Conservation (phyloP, 2,113 vertebrate genomes). For the Lota lota region DNA sequence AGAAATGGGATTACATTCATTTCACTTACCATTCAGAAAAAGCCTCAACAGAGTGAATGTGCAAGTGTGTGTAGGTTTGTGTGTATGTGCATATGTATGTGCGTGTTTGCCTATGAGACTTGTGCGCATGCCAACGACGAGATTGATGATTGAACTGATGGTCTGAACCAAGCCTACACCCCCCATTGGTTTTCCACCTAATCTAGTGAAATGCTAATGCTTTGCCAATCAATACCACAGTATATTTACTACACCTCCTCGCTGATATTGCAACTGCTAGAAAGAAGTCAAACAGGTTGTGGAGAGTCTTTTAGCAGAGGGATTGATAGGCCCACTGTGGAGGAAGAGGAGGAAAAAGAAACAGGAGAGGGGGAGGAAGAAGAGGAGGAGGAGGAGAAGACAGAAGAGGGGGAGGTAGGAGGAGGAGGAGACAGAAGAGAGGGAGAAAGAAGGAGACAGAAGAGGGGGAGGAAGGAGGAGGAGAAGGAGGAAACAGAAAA, state of each 20-base stretch:
- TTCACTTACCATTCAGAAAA: too few relatives aligned
- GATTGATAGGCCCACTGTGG: slow-evolving; percentile 11
- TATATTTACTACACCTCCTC: slow-evolving; percentile 51
- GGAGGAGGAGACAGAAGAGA: too few relatives aligned
- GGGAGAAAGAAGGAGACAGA: neutral
- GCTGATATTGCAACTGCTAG: slow-evolving; percentile 46
- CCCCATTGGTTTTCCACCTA: slow-evolving; percentile 42
- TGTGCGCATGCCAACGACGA: neutral
- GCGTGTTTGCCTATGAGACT: too few relatives aligned
- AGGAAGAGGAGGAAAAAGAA: too few relatives aligned
- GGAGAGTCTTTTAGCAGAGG: slow-evolving; percentile 15
- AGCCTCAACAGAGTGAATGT: neutral
- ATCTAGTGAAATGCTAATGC: slow-evolving; percentile 57
- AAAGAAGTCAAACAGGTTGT: slow-evolving; percentile 17
- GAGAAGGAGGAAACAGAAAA: too few relatives aligned
- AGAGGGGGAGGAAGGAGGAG: neutral
- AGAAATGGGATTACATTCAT: too few relatives aligned
- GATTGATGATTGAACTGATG: slow-evolving; percentile 36
- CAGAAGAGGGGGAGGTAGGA: too few relatives aligned
- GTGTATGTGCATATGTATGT: neutral
- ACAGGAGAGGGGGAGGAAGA: too few relatives aligned
- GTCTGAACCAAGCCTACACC: slow-evolving; percentile 25
- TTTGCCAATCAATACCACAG: slow-evolving; percentile 47
- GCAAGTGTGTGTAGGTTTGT: neutral
- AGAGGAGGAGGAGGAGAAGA: too few relatives aligned